Percentiles rank a stretch among this genome's conserved stretches.
Evolutionary conservation across 2,113 vertebrate species (phyloP).

Genomic region (Phalacrocorax carbo): DNA sequence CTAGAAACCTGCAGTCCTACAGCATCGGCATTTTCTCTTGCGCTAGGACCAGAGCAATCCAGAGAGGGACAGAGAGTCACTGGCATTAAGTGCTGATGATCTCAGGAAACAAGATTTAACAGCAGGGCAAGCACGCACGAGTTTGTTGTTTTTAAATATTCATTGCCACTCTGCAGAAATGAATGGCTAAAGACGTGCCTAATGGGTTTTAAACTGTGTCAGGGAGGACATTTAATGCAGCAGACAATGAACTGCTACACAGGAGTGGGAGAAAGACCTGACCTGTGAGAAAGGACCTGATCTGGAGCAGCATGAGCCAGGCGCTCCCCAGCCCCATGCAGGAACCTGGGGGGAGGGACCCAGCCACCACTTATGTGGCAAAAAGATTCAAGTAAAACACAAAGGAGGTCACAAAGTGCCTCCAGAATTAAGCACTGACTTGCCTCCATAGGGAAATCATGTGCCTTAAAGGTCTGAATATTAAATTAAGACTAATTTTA

Average conservation of each 20-base stretch:
- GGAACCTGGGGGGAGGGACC: rapidly evolving
- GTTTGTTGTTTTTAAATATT: neutral
- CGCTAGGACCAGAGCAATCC: neutral
- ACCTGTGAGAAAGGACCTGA: neutral
- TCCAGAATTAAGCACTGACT: neutral
- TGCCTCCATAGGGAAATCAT: neutral
- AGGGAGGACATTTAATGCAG: neutral
- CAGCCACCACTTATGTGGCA: rapidly evolving
- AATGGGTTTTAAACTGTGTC: neutral
- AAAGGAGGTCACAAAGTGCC: conserved; percentile 4
- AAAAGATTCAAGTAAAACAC: neutral
- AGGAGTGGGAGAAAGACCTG: neutral
- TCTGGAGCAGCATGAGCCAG: rapidly evolving
- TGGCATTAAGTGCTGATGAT: neutral
- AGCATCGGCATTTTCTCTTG: neutral
- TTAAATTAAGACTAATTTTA: conserved; percentile 11
- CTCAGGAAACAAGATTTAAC: neutral
- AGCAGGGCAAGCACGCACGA: neutral
- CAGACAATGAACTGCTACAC: neutral
- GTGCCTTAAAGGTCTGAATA: conserved; percentile 7
- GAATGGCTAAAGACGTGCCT: rapidly evolving
- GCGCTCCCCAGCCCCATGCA: neutral
- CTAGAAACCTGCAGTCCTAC: neutral
- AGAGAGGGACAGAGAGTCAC: neutral
- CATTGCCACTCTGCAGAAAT: rapidly evolving